Conservation (phyloP, 2,113 vertebrate genomes). For the Paralichthys olivaceus region DNA sequence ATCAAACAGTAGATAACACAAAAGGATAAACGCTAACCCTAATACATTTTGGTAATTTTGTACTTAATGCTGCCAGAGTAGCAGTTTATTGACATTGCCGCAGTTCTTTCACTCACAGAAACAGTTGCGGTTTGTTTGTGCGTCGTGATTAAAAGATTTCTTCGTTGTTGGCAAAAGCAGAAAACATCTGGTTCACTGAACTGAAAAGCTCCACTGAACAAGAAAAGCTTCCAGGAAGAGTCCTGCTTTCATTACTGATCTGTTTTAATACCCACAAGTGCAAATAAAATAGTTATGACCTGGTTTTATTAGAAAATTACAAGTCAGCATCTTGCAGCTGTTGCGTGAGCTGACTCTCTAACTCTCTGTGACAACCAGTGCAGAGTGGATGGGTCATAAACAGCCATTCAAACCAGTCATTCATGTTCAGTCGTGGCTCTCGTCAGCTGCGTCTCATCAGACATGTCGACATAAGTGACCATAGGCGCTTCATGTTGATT, state of each 20-base stretch:
- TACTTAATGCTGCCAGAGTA: background rate
- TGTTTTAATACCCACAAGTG: conserved; percentile 48
- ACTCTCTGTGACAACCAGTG: no score
- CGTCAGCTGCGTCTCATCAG: conserved; percentile 22
- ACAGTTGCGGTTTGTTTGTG: background rate
- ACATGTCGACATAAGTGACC: conserved; percentile 9
- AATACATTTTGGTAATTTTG: background rate
- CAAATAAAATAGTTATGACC: conserved; percentile 50
- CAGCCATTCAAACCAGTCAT: no score
- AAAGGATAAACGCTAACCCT: background rate
- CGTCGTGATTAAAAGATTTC: conserved; percentile 17
- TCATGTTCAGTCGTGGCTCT: conserved; percentile 13
- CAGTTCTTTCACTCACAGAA: background rate
- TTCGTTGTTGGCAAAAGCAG: conserved; percentile 31
- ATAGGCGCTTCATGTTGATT: conserved; percentile 1
- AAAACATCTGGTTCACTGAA: conserved; percentile 28
- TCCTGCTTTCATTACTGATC: conserved; percentile 44
- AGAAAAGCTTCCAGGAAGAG: conserved; percentile 9
- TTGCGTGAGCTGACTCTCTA: conserved; percentile 10
- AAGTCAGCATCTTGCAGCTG: conserved; percentile 13
- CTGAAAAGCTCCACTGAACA: conserved; percentile 26
- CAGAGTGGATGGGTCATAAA: background rate
- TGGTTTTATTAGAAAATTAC: conserved; percentile 58
- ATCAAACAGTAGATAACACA: background rate
- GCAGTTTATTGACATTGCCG: background rate